A percentile compares a stretch with the other conserved stretches of the same genome.
Evolutionary conservation across 2,888 invertebrate species (phyloP).

Genomic region (Leucophora obtusa): DNA sequence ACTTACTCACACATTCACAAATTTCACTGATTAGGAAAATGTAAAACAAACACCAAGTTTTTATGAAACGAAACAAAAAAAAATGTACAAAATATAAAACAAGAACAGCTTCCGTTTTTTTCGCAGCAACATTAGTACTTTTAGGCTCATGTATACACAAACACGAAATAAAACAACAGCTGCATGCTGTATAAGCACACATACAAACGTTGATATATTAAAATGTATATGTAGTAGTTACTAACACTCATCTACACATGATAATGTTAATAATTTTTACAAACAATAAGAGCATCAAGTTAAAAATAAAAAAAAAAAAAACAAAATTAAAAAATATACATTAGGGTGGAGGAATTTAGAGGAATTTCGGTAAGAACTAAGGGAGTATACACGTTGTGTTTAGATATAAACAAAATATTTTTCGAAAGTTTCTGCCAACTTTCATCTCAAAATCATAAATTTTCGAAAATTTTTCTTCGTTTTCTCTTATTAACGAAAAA

Average conservation of each 20-base stretch:
- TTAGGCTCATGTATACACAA: slow-evolving; percentile 58
- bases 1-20: slow-evolving; percentile 13
- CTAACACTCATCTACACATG: slow-evolving; percentile 43
- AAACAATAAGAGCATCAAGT: slow-evolving; percentile 62
- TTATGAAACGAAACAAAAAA: not conserved
- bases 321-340: too few relatives aligned
- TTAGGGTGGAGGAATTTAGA: too few relatives aligned
- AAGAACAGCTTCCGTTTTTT: slow-evolving; percentile 54
- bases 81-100: slow-evolving; percentile 11
- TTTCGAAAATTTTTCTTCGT: too few relatives aligned
- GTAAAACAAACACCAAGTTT: slow-evolving; percentile 20
- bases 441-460: too few relatives aligned
- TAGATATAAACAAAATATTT: too few relatives aligned
- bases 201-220: not conserved
- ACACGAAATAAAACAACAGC: slow-evolving; percentile 47
- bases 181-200: slow-evolving; percentile 29
- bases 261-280: slow-evolving; percentile 62
- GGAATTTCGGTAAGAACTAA: too few relatives aligned
- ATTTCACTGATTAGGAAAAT: slow-evolving; percentile 1
- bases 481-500: too few relatives aligned
- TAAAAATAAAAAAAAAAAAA: slow-evolving; percentile 46
- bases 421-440: too few relatives aligned
- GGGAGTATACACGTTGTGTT: too few relatives aligned
- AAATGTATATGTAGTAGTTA: not conserved
- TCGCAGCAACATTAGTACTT: slow-evolving; percentile 54